These are phyloP conservation scores for Drosophila maculinotata DNA, from an alignment of 2,888 invertebrate genomes.

Conservation along the genomic window DNA sequence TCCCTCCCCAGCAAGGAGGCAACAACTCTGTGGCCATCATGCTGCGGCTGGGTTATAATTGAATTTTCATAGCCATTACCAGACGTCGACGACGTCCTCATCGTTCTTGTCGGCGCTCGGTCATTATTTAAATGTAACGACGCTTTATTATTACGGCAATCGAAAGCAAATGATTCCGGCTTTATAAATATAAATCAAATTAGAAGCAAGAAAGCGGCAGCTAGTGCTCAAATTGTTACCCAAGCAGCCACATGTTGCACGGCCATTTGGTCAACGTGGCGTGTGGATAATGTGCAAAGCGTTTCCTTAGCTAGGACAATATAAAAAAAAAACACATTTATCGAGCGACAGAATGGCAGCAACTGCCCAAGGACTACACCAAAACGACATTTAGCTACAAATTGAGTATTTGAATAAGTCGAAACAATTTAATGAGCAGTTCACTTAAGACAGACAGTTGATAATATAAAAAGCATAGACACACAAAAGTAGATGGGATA, in stretches of 20 bases:
- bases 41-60: slow-evolving; percentile 79
- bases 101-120: slow-evolving; percentile 52
- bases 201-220: slow-evolving; percentile 51
- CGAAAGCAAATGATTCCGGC: slow-evolving; percentile 80
- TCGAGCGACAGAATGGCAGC: slow-evolving; percentile 29
- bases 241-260: slow-evolving; percentile 73
- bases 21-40: slow-evolving; percentile 65
- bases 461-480: slow-evolving; percentile 8
- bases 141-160: slow-evolving; percentile 79
- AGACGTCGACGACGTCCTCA: slow-evolving; percentile 52
- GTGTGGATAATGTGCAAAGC: slow-evolving; percentile 48
- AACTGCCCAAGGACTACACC: slow-evolving; percentile 41
- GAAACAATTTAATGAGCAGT: slow-evolving; percentile 4
- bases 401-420: slow-evolving; percentile 38
- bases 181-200: slow-evolving; percentile 82
- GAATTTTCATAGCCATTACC: slow-evolving; percentile 81
- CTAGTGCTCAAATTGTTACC: slow-evolving; percentile 4
- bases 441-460: slow-evolving; percentile 1
- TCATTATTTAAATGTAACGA: slow-evolving; percentile 82
- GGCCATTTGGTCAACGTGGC: slow-evolving; percentile 68
- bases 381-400: slow-evolving; percentile 53
- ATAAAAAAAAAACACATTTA: slow-evolving; percentile 62
- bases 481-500: background rate
- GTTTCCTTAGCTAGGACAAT: slow-evolving; percentile 32
- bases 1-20: background rate